A percentile compares a stretch with the other conserved stretches of the same genome.
phyloP scores from a whole-genome alignment of 2,888 invertebrate genomes.

The Minunthozetes semirufus region DNA sequence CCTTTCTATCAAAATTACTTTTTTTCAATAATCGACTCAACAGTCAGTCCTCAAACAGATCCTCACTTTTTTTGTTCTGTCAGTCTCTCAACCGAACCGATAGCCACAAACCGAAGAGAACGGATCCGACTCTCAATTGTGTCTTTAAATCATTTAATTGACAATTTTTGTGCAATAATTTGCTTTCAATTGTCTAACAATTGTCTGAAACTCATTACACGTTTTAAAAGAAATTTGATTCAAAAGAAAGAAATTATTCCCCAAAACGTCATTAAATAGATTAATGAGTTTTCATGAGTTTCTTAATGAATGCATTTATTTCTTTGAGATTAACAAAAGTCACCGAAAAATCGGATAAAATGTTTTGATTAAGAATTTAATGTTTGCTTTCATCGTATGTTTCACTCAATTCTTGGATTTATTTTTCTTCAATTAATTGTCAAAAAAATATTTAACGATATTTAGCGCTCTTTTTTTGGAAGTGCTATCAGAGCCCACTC shows the following conservation, averaged over 20 bases:
- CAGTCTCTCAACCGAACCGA: neutral
- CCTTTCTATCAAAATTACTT: neutral
- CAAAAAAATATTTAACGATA: neutral
- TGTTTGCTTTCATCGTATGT: neutral
- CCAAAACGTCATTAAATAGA: slow-evolving; percentile 7
- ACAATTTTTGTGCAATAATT: neutral
- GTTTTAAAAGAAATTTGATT: neutral
- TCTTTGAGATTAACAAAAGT: neutral
- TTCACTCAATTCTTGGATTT: neutral
- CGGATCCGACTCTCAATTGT: neutral
- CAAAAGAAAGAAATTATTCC: neutral
- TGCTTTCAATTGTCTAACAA: neutral
- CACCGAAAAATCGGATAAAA: neutral
- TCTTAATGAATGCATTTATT: neutral
- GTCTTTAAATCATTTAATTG: neutral
- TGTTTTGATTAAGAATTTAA: neutral
- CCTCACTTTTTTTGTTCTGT: neutral
- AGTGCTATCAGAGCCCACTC: neutral
- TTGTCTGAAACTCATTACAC: neutral
- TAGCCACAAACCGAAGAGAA: neutral
- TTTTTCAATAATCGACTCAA: neutral
- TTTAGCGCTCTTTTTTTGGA: neutral
- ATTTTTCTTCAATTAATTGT: neutral
- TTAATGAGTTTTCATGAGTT: slow-evolving; percentile 3
- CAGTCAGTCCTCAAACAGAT: too few species aligned